phyloP scores from a whole-genome alignment of 2,888 invertebrate species.

The Clostera curtula region DNA sequence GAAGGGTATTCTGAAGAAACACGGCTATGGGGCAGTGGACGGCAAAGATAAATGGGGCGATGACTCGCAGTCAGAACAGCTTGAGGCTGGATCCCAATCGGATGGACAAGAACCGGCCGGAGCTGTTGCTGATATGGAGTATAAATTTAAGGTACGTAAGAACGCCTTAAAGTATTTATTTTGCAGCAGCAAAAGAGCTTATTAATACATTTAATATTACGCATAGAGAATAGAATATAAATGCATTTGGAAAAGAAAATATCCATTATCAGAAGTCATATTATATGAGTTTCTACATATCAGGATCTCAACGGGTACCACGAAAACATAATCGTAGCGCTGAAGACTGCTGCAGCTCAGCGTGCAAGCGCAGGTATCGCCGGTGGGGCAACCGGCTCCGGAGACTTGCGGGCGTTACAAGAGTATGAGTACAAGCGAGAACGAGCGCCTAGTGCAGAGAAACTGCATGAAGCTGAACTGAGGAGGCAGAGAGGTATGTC shows the following conservation, averaged over 20 bases:
- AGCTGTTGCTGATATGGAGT: conserved; percentile 85
- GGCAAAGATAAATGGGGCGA: conserved; percentile 85
- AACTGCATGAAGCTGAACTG: conserved; percentile 81
- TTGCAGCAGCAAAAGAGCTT: not conserved
- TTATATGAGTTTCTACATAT: conserved; percentile 38
- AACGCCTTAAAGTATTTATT: not conserved
- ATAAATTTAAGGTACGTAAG: conserved; percentile 82
- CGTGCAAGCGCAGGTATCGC: conserved; percentile 66
- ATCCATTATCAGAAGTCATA: not conserved
- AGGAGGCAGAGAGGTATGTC: conserved; percentile 68
- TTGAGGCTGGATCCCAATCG: conserved; percentile 79
- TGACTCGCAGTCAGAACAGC: conserved; percentile 81
- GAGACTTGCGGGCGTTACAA: conserved; percentile 61
- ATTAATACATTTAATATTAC: no score
- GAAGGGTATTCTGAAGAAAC: conserved; percentile 94
- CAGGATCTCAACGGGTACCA: conserved; percentile 94
- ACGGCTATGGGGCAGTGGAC: conserved; percentile 84
- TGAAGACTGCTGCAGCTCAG: conserved; percentile 87
- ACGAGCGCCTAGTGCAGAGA: conserved; percentile 81
- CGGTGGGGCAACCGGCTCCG: conserved; percentile 51
- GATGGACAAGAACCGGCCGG: conserved; percentile 80
- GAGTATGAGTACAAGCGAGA: conserved; percentile 76
- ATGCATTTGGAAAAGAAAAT: not conserved
- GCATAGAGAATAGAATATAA: no score
- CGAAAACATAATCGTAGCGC: conserved; percentile 92